These are phyloP conservation scores for Guaruba guarouba DNA, from an alignment of 2,113 vertebrate genomes.

Conservation along the genomic window DNA sequence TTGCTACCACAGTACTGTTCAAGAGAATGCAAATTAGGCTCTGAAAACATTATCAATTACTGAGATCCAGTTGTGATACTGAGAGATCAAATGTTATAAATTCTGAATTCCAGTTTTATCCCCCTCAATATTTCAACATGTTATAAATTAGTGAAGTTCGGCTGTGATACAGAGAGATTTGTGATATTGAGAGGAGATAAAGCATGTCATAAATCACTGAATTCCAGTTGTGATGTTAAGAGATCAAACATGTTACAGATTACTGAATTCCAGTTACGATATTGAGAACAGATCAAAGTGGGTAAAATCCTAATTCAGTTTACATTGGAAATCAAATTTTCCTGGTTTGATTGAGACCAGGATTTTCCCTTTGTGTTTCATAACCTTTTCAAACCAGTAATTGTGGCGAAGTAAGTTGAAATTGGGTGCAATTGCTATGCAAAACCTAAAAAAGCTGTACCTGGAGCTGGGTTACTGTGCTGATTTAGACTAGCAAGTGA, in stretches of 20 bases:
- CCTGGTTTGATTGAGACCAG: neutral
- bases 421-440: neutral
- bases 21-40: neutral
- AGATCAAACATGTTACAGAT: neutral
- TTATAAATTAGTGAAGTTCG: neutral
- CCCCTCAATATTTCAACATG: neutral
- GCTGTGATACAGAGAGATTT: neutral
- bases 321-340: neutral
- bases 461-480: neutral
- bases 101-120: neutral
- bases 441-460: neutral
- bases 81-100: neutral
- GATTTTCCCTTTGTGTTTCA: neutral
- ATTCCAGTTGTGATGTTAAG: neutral
- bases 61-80: neutral
- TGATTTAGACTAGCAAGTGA: constrained; percentile 32
- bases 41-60: neutral
- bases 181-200: neutral
- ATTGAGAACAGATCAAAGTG: neutral
- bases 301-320: neutral
- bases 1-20: neutral
- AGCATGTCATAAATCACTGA: neutral
- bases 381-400: neutral
- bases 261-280: neutral
- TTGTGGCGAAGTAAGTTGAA: neutral